Conservation (phyloP, 2,113 vertebrate genomes). For the Phodopus roborovskii region DNA sequence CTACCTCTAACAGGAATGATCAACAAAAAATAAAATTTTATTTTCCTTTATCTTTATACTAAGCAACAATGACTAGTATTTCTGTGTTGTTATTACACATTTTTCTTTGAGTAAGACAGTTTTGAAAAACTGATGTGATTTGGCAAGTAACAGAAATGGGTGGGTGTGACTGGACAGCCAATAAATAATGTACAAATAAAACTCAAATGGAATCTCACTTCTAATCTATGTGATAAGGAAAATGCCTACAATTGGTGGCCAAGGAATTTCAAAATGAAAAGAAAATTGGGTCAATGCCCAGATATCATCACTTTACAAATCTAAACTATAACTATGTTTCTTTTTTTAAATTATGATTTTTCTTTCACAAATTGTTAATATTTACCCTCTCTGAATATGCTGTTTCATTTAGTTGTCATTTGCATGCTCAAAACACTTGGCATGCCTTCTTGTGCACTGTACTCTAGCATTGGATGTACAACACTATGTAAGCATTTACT, state of each 20-base stretch:
- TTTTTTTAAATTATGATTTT: background rate
- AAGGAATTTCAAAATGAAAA: background rate
- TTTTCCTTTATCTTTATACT: background rate
- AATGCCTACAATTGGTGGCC: background rate
- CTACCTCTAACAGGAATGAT: background rate
- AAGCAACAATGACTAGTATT: background rate
- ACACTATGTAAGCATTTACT: background rate
- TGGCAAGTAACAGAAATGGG: background rate
- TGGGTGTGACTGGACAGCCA: background rate
- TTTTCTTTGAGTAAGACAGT: constrained; percentile 31
- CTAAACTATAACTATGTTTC: background rate
- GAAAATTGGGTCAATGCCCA: background rate
- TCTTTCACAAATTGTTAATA: background rate
- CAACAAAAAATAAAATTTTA: background rate
- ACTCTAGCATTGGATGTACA: background rate
- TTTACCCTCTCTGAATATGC: background rate
- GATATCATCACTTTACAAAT: background rate
- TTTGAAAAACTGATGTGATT: background rate
- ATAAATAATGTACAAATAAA: background rate
- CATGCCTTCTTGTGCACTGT: background rate
- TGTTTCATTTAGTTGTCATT: background rate
- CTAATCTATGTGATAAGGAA: background rate
- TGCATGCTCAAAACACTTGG: background rate
- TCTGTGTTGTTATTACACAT: background rate
- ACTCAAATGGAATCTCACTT: background rate